phyloP scores from a whole-genome alignment of 2,888 invertebrate genomes.

The Glyphotaelius pellucidus region DNA sequence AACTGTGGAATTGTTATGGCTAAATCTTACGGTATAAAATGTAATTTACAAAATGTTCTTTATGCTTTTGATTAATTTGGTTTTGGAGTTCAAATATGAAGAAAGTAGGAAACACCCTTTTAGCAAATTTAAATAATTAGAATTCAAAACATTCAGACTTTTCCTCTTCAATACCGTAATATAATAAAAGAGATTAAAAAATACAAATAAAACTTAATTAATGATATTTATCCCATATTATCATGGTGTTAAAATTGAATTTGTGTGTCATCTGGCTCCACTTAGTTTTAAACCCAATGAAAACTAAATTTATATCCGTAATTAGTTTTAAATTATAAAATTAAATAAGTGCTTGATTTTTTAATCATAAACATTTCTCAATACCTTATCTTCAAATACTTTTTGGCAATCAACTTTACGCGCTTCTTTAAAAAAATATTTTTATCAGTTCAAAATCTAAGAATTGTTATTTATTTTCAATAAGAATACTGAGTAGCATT shows the following conservation, averaged over 20 bases:
- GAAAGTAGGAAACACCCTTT: neutral
- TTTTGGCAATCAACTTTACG: neutral
- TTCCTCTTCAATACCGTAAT: neutral
- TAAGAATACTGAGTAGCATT: neutral
- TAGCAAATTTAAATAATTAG: neutral
- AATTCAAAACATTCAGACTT: neutral
- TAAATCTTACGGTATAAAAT: neutral
- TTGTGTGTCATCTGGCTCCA: neutral
- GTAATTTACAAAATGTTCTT: neutral
- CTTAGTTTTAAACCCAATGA: neutral
- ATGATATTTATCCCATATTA: conserved; percentile 10
- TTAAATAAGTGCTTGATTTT: neutral
- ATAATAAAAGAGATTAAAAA: neutral
- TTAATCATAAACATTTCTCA: neutral
- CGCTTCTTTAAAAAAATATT: neutral
- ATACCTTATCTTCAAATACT: neutral
- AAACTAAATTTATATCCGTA: neutral
- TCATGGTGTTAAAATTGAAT: conserved; percentile 3
- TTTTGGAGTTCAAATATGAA: neutral
- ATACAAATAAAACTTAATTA: neutral
- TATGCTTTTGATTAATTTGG: neutral
- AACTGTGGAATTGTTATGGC: neutral
- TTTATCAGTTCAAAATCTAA: neutral
- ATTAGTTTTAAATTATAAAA: neutral
- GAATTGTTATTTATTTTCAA: neutral